Evolutionary conservation across 2,888 invertebrate genomes (phyloP).

Genomic region (Callosobruchus maculatus): DNA sequence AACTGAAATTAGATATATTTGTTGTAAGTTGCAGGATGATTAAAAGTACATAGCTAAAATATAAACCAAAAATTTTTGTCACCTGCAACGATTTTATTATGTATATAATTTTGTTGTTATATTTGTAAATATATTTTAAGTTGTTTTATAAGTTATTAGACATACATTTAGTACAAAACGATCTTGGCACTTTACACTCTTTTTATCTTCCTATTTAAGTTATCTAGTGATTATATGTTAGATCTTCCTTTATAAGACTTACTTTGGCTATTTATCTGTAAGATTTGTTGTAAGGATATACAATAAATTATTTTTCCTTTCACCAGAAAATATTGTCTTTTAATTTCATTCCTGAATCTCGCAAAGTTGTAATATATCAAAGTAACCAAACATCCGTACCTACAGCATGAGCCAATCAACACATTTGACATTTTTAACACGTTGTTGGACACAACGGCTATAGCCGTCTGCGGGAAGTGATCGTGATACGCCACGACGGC

Average conservation of each 20-base stretch:
- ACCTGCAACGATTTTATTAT: conserved; percentile 1
- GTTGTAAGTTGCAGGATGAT: neutral
- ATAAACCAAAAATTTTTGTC: neutral
- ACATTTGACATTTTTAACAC: too few species aligned
- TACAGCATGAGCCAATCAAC: too few species aligned
- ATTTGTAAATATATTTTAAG: conserved; percentile 3
- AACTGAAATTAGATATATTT: neutral
- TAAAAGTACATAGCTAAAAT: neutral
- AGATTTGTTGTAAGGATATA: conserved; percentile 12
- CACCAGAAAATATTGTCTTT: neutral
- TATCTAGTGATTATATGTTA: neutral
- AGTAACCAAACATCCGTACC: too few species aligned
- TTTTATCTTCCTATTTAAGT: conserved; percentile 8
- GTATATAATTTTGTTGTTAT: conserved; percentile 6
- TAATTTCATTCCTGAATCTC: neutral
- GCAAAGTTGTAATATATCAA: too few species aligned
- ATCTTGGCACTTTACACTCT: neutral
- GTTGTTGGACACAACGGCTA: too few species aligned
- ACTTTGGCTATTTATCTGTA: conserved; percentile 7
- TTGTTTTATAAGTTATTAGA: neutral
- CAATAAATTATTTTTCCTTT: conserved; percentile 11
- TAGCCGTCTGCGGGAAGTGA: too few species aligned
- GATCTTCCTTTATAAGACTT: too few species aligned
- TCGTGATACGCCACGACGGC: too few species aligned
- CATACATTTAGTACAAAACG: conserved; percentile 6